Evolutionary conservation across 2,888 invertebrate genomes (phyloP), one percentile per base, ranked within the genome.

Genomic region (Lottia gigantea): DNA sequence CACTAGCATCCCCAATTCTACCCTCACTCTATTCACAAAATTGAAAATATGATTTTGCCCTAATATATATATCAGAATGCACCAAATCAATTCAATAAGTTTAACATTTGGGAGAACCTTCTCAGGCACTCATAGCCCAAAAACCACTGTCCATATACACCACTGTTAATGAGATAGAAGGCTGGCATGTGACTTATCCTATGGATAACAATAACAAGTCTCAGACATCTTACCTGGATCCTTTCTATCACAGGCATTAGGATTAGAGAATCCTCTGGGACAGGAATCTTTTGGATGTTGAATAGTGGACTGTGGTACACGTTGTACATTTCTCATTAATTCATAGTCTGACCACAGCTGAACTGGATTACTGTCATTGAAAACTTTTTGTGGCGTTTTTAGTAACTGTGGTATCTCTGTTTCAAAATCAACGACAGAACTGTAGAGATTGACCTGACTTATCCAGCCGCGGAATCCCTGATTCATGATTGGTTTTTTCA

Each of bases 401-500:
- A 63, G 70, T 7, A 71, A 65, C 19, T 49, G 61, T 0, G 78
- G 76, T n/a, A 81, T 76, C 49, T 81, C 82, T 16, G 47, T 71
- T 16, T 67, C 65, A 45, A 80, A 82, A 19, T 69, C 46, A 4
- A 85, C 73, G 15, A 62, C 70, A 11, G 80, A 69, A 26, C 71
- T 80, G 71, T 82, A 85, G 47, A 80, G 71, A 64, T 80, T 79
- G 16, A 84, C 71, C 71, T 81, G 81, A 67, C 82, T 83, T 49
- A 85, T 63, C 73, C 78, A 82, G 8, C 85, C 84, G 63, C 76
- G 74, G 71, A 84, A 85, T 25, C 80, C 83, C 40, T 76, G 45
- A 14, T 68, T 72, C 23, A 49, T 72, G 11, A 64, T 67, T 25
- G 76, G 72, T 46, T 49, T 70, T n/a, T 74, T 71, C 0, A 66